Percentiles rank a stretch among this genome's conserved stretches.
phyloP scores from a whole-genome alignment of 2,113 vertebrate genomes.

The Merops nubicus region DNA sequence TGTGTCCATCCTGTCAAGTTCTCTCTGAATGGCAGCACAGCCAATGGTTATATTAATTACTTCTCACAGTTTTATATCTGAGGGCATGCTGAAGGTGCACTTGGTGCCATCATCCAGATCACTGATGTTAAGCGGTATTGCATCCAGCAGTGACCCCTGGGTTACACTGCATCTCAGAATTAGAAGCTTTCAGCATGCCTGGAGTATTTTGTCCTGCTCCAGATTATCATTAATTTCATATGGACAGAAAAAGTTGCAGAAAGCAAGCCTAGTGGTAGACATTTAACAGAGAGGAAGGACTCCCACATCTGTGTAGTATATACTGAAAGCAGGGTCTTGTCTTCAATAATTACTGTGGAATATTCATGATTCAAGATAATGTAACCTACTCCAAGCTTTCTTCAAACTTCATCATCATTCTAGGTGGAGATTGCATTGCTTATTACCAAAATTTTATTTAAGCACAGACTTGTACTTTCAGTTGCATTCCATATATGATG shows the following conservation, averaged over 20 bases:
- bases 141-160: not conserved
- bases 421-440: not conserved
- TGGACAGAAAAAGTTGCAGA: not conserved
- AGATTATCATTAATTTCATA: not conserved
- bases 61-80: not conserved
- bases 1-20: not conserved
- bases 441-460: not conserved
- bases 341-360: not conserved
- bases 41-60: not conserved
- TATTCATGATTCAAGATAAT: not conserved
- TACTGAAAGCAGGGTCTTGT: not conserved
- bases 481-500: not conserved
- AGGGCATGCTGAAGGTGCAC: not conserved
- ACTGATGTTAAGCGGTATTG: not conserved
- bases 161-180: not conserved
- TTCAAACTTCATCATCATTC: not conserved
- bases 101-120: not conserved
- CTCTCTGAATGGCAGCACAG: not conserved
- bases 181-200: accelerated
- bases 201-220: not conserved
- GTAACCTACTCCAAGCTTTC: not conserved
- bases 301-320: not conserved
- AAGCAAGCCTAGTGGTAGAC: not conserved
- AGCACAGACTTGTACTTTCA: not conserved
- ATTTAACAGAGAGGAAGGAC: not conserved